Evolutionary conservation across 92 coral and sea anemone species (phyloP).

Genomic region (Actinostola sp.): DNA sequence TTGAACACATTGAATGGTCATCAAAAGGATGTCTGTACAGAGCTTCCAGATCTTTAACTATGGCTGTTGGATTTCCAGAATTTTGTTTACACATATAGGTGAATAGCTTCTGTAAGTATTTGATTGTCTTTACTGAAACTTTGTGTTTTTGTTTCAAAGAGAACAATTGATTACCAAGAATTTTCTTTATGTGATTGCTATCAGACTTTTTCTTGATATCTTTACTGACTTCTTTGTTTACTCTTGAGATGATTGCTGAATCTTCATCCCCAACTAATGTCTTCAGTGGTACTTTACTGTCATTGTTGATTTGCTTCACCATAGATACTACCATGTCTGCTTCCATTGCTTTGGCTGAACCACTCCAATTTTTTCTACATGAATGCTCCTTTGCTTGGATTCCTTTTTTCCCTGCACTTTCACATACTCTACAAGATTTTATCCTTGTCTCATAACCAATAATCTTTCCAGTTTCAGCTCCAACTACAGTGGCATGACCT

Average conservation of each 20-base stretch:
- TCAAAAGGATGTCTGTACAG: constrained; percentile 9
- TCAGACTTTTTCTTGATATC: constrained; percentile 6
- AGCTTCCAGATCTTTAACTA: not conserved
- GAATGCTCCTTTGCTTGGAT: not conserved
- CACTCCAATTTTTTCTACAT: not conserved
- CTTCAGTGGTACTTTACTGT: not conserved
- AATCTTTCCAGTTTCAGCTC: not conserved
- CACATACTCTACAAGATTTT: constrained; percentile 9
- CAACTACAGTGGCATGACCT: constrained; percentile 21
- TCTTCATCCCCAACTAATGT: constrained; percentile 7
- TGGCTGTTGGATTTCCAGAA: constrained; percentile 1
- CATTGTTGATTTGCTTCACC: constrained; percentile 1
- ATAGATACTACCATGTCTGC: constrained; percentile 15
- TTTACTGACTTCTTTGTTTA: constrained; percentile 7
- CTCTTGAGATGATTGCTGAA: not conserved
- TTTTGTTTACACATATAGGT: constrained; percentile 6
- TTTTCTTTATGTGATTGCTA: constrained; percentile 5
- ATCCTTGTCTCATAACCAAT: constrained; percentile 1
- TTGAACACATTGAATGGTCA: not conserved
- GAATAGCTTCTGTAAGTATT: constrained; percentile 1
- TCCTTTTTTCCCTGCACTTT: constrained; percentile 6
- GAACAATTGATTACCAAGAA: constrained; percentile 1
- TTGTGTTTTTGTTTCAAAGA: not conserved
- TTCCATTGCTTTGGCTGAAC: constrained; percentile 18
- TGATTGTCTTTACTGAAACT: constrained; percentile 1